A percentile compares a stretch with the other conserved stretches of the same genome.
Evolutionary conservation across 2,113 vertebrate species (phyloP).

Genomic region (Bucco capensis): DNA sequence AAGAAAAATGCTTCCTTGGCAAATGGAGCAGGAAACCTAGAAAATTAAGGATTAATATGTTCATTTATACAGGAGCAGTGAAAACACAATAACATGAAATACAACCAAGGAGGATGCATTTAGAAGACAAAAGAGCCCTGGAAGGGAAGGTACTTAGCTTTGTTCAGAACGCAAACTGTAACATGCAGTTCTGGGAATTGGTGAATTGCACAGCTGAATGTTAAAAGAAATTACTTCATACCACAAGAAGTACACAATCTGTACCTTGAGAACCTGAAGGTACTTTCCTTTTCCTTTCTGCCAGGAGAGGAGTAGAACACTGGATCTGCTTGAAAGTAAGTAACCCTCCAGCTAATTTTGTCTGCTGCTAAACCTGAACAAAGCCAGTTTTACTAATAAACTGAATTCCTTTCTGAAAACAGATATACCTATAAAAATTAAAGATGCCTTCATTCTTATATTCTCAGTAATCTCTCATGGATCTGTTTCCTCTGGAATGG

Average conservation of each 20-base stretch:
- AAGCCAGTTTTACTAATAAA: neutral
- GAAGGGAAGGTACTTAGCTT: conserved; percentile 43
- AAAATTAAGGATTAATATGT: conserved; percentile 65
- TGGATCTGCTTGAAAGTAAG: neutral
- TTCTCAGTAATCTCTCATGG: neutral
- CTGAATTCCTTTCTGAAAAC: neutral
- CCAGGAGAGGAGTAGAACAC: neutral
- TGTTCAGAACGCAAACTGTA: conserved; percentile 27
- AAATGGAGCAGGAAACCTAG: conserved; percentile 36
- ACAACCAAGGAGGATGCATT: conserved; percentile 20
- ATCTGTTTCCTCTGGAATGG: neutral
- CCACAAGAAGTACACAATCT: conserved; percentile 4
- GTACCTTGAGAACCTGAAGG: conserved; percentile 13
- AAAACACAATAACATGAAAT: conserved; percentile 28
- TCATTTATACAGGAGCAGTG: conserved; percentile 51
- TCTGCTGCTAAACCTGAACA: neutral
- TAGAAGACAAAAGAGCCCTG: conserved; percentile 44
- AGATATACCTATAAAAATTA: neutral
- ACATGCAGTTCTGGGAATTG: conserved; percentile 33
- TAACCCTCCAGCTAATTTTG: conserved; percentile 13
- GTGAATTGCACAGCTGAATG: conserved; percentile 24
- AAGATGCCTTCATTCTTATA: neutral
- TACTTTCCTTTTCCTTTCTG: neutral
- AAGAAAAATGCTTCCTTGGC: conserved; percentile 30
- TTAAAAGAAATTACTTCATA: conserved; percentile 24